Evolutionary conservation across 2,797 vertebrate species (phyloP), one percentile per base, ranked within the genome.

Genomic region (Xerus rutilus): DNA sequence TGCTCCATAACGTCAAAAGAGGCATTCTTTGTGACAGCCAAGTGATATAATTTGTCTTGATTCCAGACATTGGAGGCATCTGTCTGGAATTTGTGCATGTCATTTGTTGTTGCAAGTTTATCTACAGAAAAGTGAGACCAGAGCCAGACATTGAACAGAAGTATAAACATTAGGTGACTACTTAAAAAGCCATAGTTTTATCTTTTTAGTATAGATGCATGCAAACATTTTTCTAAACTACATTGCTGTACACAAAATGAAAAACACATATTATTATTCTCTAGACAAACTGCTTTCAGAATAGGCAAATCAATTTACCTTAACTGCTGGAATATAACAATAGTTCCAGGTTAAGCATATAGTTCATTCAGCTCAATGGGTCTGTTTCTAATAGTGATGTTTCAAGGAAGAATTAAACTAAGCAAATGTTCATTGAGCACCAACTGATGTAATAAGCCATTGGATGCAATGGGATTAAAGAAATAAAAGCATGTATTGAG

Each of bases 21-120:
- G 91, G 76, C 82, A 96, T 93, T 91, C 95, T 97, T 86, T 91
- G 81, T 91, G 94, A 97, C 97, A 97, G 94, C 86, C 89, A 74
- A 92, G 89, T 87, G 95, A 87, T 76, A 94, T 57, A 65, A 96
- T 96, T 95, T 96, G 94, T 96, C 95, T 94, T 84, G 91, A 97
- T 91, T 94, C 91, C 93, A 97, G 96, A 95, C 94, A 64, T 4
- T 64, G 86, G 94, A 97, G 86, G 69, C 91, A 96, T 96, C 92
- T 96, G 91, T 96, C 96, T 89, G 78, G 73, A 94, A 94, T 85
- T 12, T 0, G 1, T 69, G 91, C 83, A 15, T 93, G 82, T 94
- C 89, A 95, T 92, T 88, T 94, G 83, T 85, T 86, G 70, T 69
- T 88, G 45, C 45, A 85, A 95, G 94, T 96, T 93, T 79, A 79